Conservation (phyloP, 2,797 vertebrate genomes). For the Sardinella longiceps region DNA sequence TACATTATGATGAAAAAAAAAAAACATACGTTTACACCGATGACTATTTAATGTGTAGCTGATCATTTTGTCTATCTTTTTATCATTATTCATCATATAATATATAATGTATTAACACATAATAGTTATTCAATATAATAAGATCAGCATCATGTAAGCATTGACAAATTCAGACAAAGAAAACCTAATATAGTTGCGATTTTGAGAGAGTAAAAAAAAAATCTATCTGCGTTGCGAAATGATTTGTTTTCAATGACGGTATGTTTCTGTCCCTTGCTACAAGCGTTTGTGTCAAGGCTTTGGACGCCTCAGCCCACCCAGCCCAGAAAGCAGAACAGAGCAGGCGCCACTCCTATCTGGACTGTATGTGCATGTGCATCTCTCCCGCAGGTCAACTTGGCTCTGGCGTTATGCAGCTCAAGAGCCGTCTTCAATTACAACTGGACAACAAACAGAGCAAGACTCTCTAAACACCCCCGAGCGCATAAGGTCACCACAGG, state of each 20-base stretch:
- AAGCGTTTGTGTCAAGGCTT: not conserved
- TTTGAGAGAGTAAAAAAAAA: not conserved
- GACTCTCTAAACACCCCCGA: not conserved
- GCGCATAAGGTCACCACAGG: not conserved
- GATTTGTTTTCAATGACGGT: not conserved
- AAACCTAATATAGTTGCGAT: not conserved
- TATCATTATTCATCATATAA: not conserved
- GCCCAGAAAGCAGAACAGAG: not conserved
- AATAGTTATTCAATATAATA: not conserved
- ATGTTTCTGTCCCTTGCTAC: not conserved
- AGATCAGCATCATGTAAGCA: not conserved
- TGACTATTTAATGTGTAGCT: not conserved
- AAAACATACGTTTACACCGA: not conserved
- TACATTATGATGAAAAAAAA: not conserved
- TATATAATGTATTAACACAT: not conserved
- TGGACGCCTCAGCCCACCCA: not conserved
- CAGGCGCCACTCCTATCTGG: not conserved
- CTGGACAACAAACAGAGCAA: slow-evolving; percentile 20
- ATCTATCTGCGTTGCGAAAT: not conserved
- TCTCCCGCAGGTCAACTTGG: not conserved
- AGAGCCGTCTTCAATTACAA: slow-evolving; percentile 1
- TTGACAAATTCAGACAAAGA: not conserved
- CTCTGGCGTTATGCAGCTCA: not conserved
- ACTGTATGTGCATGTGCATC: not conserved
- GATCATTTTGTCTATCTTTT: no score